phyloP scores from a whole-genome alignment of 2,797 vertebrate species.

The Halcyon badia region DNA sequence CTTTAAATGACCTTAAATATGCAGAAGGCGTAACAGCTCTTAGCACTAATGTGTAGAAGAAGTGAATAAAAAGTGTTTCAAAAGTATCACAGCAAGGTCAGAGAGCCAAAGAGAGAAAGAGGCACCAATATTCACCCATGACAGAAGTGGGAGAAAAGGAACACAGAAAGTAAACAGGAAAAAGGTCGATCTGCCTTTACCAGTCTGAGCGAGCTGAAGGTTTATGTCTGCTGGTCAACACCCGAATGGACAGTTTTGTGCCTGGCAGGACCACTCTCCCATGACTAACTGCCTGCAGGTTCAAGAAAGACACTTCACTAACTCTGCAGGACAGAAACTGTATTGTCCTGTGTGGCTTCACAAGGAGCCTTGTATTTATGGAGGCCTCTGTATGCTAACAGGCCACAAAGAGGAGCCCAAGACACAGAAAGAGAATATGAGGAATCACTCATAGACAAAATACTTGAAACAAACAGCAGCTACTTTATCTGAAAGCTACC shows the following conservation, averaged over 20 bases:
- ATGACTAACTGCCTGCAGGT: background rate
- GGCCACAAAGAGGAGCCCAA: background rate
- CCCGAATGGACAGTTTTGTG: background rate
- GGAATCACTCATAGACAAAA: background rate
- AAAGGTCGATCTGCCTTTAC: background rate
- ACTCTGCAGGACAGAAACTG: background rate
- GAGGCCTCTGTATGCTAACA: background rate
- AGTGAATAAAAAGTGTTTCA: background rate
- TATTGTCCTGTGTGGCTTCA: background rate
- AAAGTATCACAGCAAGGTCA: background rate
- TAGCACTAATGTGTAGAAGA: accelerated
- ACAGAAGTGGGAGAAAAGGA: background rate
- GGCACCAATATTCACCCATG: background rate
- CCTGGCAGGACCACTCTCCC: background rate
- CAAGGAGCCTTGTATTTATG: background rate
- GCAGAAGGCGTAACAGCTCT: background rate
- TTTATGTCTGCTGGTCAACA: background rate
- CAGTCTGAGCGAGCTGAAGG: background rate
- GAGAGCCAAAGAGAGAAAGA: background rate
- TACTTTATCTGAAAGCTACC: background rate
- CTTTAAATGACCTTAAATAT: background rate
- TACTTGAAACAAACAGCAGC: background rate
- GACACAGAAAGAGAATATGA: background rate
- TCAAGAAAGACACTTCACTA: background rate
- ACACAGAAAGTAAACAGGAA: background rate